Percentiles rank a stretch among this genome's conserved stretches.
Conservation (phyloP, 2,888 invertebrate genomes). For the Lepeophtheirus nordmannii region DNA sequence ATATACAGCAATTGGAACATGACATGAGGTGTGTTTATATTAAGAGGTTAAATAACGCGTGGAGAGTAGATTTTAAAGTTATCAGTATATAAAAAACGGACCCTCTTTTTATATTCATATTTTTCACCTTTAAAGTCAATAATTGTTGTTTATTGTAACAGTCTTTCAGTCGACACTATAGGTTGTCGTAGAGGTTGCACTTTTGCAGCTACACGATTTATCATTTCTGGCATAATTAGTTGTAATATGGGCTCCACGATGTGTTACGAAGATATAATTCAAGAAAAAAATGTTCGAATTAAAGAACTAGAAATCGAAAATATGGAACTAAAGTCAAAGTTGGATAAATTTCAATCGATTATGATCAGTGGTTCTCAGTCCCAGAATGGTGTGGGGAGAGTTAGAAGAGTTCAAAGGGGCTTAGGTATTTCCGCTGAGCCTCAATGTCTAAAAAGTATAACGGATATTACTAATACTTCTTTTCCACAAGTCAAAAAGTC, state of each 20-base stretch:
- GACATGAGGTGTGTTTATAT: too few species aligned
- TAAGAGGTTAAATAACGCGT: too few species aligned
- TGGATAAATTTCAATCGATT: constrained; percentile 21
- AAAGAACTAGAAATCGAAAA: constrained; percentile 17
- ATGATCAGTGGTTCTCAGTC: background rate
- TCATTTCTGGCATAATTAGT: background rate
- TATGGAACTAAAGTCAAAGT: constrained; percentile 14
- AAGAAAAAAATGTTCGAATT: background rate
- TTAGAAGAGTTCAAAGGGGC: constrained; percentile 4
- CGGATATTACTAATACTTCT: constrained; percentile 7
- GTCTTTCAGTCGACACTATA: too few species aligned
- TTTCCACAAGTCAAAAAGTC: constrained; percentile 13
- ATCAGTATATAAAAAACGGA: too few species aligned
- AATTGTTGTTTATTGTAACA: too few species aligned
- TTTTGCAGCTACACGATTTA: too few species aligned
- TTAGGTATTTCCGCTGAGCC: constrained; percentile 20
- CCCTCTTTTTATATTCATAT: too few species aligned
- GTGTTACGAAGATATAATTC: too few species aligned
- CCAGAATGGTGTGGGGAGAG: background rate
- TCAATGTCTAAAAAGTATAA: constrained; percentile 9
- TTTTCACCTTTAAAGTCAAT: too few species aligned
- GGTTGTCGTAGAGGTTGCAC: too few species aligned
- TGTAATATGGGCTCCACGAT: constrained; percentile 12
- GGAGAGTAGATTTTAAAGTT: too few species aligned
- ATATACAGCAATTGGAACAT: too few species aligned